Base-by-base conservation (phyloP, 2,797 vertebrate species). In the Propithecus perrieri region DNA sequence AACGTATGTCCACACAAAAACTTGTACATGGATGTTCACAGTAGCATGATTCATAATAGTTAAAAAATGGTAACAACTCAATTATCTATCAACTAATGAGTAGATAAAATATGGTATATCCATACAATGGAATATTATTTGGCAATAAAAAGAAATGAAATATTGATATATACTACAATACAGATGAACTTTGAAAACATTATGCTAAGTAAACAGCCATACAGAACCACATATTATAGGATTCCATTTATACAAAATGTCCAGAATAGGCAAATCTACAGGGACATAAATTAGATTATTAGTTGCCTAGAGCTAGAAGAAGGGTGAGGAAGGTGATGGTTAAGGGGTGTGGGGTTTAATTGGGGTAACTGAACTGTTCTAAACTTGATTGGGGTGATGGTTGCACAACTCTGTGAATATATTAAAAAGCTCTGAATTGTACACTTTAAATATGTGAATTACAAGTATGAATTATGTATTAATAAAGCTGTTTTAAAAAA, bases 371-470 rank as follows among this genome's bases (percentile, higher is more conserved):
- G 22, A 93, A 81, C 0, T 50, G 4, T 74, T 95, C 22, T 86
- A 92, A 89, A 86, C 76, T 7, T 85, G 8, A 89, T 18, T 38
- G 10, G 71, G 41, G 30, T 92, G 53, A 53, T 75, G 14, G 4
- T 9, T 75, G 33, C 33, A 90, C 4, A 95, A 74, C 18, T 84
- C 24, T 75, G n/a, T 96, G 76, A 83, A 88, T 72, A 78, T 24
- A 93, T 15, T 50, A 91, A 93, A 80, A 69, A 69, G 1, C 38
- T 83, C 38, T 91, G 26, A 71, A 94, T 35, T 91, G 2, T 46
- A 35, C 8, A 24, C 12, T 95, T 90, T 81, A 95, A 96, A 80
- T 69, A 91, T 74, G 22, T 84, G 28, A 93, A 24, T 57, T 88
- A 33, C 50, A 91, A 12, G 35, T 59, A 35, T 53, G 18, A 81